Base-by-base conservation (phyloP, 2,888 invertebrate species). In the Herminia tarsipennalis region DNA sequence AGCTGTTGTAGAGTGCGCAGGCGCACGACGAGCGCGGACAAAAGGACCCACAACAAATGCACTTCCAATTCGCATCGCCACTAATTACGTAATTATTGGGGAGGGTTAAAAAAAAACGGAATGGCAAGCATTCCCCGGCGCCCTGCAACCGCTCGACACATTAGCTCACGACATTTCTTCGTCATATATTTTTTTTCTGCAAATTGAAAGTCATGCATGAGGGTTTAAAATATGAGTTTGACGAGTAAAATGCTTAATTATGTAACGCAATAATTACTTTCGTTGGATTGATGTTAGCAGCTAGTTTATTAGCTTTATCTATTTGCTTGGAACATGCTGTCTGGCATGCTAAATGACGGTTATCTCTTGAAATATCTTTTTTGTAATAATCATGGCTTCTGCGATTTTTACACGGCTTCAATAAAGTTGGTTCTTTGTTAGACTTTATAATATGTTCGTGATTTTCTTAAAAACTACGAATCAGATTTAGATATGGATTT, bases 81-180 rank as follows among this genome's bases (percentile, higher is more conserved):
- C 86, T 90, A 88, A 90, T 90, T 89, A 88, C 89, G 87, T 89
- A 89, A 91, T 91, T 88, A 88, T 81, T 80, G 88, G 81, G 86
- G 76, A 69, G 73, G 56, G 70, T 60, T n/a, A 70, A 81, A 80
- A 79, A 81, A 80, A 77, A 63, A 51, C 73, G 77, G 81, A 86
- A 88, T 85, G 82, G 87, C 88, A 77, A 78, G 81, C 86, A 87
- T 86, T 83, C 86, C 77, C 71, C 34, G 73, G 76, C 79, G 82
- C 77, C 79, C 36, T 44, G 21, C 21, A 10, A 46, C 40, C 69
- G 76, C 69, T 83, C 85, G 76, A 84, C 88, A 85, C 87, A 83
- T 88, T 88, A 86, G 76, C 78, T 73, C 76, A 79, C 78, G 86
- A 83, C 84, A 85, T 82, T 85, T 83, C 81, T 81, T 71, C 68